A percentile compares a stretch with the other conserved stretches of the same genome.
phyloP scores from a whole-genome alignment of 2,113 vertebrate species.

The Formicarius rufipectus region DNA sequence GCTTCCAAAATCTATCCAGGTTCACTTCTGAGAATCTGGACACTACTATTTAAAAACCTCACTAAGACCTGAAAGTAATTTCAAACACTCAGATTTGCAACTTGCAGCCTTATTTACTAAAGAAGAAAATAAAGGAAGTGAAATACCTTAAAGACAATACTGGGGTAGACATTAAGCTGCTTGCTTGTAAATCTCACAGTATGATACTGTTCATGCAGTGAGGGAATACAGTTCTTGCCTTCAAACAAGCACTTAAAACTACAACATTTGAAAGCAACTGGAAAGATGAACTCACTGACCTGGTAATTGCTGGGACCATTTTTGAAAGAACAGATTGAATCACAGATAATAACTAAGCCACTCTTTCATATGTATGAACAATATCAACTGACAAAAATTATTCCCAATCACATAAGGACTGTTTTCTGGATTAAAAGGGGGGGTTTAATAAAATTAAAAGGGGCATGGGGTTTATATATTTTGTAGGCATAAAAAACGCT shows the following conservation, averaged over 20 bases:
- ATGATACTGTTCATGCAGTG: constrained; percentile 16
- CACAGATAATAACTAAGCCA: neutral
- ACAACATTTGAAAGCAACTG: neutral
- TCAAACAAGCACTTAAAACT: constrained; percentile 41
- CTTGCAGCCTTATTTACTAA: constrained; percentile 14
- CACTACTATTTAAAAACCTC: constrained; percentile 10
- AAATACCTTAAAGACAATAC: constrained; percentile 45
- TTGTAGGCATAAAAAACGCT: neutral
- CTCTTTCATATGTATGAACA: neutral
- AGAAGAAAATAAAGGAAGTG: constrained; percentile 22
- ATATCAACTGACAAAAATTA: neutral
- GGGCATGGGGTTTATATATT: neutral
- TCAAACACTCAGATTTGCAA: constrained; percentile 20
- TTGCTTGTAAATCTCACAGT: constrained; percentile 61
- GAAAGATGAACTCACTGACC: constrained; percentile 39
- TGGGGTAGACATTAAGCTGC: constrained; percentile 18
- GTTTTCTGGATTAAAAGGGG: neutral
- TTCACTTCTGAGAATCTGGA: neutral
- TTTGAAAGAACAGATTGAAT: neutral
- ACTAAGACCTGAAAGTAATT: constrained; percentile 24
- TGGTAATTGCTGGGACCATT: neutral
- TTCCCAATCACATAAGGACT: neutral
- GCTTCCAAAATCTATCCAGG: neutral
- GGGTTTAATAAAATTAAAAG: too few relatives aligned
- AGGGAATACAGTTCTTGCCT: constrained; percentile 20